Evolutionary conservation across 2,113 vertebrate species (phyloP).

Genomic region (Salvelinus alpinus): DNA sequence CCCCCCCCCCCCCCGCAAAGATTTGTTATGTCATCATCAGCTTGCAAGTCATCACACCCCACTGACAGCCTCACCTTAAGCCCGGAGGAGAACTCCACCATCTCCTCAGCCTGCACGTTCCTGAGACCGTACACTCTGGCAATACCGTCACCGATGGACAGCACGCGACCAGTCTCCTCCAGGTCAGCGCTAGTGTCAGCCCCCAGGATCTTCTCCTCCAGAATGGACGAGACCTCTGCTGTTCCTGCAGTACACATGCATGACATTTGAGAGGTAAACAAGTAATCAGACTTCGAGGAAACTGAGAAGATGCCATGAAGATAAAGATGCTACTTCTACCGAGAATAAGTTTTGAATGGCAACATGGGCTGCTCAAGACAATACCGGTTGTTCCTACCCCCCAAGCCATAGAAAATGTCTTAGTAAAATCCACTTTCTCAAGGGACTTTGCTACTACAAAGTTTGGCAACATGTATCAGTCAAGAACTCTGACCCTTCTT

Average conservation of each 20-base stretch:
- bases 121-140: slow-evolving; percentile 90
- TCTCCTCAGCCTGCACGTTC: slow-evolving; percentile 97
- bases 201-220: slow-evolving; percentile 86
- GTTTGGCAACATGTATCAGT: not conserved
- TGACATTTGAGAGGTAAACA: not conserved
- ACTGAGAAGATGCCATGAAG: not conserved
- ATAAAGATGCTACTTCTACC: not conserved
- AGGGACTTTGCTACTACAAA: not conserved
- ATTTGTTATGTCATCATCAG: not conserved
- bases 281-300: not conserved
- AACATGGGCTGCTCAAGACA: not conserved
- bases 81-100: slow-evolving; percentile 98
- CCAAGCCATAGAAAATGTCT: not conserved
- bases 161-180: slow-evolving; percentile 86
- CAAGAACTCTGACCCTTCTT: slow-evolving; percentile 84
- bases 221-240: slow-evolving; percentile 86
- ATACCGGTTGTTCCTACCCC: too few species aligned
- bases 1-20: not conserved
- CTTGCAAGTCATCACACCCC: not conserved
- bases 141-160: slow-evolving; percentile 88
- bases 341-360: not conserved
- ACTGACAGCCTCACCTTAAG: slow-evolving; percentile 79
- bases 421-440: not conserved
- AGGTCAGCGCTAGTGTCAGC: slow-evolving; percentile 83
- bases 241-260: slow-evolving; percentile 73